Conservation (phyloP, 2,113 vertebrate species). For the Catharus minimus region DNA sequence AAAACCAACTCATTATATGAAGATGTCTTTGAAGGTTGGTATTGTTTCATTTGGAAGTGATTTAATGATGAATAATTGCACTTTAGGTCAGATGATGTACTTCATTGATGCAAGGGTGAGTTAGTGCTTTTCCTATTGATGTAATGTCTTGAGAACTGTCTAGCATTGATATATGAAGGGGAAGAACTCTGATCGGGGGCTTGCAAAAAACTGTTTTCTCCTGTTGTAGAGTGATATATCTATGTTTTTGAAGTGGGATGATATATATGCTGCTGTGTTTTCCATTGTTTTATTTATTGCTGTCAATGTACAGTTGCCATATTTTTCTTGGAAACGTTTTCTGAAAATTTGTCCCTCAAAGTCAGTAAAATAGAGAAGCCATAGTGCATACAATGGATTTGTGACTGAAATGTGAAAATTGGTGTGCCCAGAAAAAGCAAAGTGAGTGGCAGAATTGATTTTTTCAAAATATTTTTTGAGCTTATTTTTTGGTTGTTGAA, state of each 20-base stretch:
- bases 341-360: neutral
- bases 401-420: neutral
- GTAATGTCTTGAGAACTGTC: neutral
- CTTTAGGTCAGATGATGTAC: neutral
- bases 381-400: neutral
- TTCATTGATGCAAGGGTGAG: neutral
- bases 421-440: neutral
- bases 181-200: neutral
- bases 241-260: neutral
- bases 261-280: neutral
- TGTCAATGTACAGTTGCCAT: neutral
- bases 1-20: neutral
- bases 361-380: neutral
- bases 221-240: neutral
- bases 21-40: neutral
- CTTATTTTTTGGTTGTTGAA: neutral
- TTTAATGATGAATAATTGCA: neutral
- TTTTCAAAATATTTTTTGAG: neutral
- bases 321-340: neutral
- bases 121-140: neutral
- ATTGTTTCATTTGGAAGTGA: neutral
- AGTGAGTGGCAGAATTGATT: neutral
- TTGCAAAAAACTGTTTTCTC: neutral
- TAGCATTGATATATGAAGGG: neutral
- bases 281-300: neutral